Evolutionary conservation across 1,140 invertebrate genomes (phyloP).

Genomic region (Drosophila aff.): DNA sequence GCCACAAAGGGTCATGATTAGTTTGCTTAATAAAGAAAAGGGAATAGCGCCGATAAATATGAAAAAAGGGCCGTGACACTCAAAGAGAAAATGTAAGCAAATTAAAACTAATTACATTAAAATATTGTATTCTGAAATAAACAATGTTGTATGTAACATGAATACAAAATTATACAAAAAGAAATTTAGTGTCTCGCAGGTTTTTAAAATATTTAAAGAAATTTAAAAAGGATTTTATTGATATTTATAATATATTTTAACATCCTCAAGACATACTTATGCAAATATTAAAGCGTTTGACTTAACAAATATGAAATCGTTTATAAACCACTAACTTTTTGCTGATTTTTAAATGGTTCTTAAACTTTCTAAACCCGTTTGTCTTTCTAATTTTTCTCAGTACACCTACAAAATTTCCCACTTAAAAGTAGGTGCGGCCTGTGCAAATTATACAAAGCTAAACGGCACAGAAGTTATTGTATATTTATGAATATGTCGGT

Average conservation of each 20-base stretch:
- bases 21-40: slow-evolving; percentile 62
- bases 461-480: slow-evolving; percentile 51
- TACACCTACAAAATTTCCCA: not conserved
- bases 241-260: not conserved
- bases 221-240: too few relatives aligned
- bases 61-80: slow-evolving; percentile 15
- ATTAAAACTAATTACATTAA: not conserved
- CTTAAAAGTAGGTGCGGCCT: slow-evolving; percentile 11
- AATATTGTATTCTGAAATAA: not conserved
- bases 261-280: not conserved
- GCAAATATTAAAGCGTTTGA: not conserved
- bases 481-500: slow-evolving; percentile 60
- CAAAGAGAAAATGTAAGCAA: not conserved
- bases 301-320: not conserved
- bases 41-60: slow-evolving; percentile 21
- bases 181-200: too few relatives aligned
- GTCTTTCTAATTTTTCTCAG: not conserved
- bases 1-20: slow-evolving; percentile 79
- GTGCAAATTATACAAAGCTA: slow-evolving; percentile 35
- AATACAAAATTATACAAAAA: too few relatives aligned
- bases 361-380: not conserved
- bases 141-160: rapidly evolving
- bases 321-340: too few relatives aligned
- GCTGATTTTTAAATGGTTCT: not conserved
- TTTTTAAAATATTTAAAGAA: not conserved